Conservation (phyloP, 2,113 vertebrate genomes). For the Chionomys nivalis region DNA sequence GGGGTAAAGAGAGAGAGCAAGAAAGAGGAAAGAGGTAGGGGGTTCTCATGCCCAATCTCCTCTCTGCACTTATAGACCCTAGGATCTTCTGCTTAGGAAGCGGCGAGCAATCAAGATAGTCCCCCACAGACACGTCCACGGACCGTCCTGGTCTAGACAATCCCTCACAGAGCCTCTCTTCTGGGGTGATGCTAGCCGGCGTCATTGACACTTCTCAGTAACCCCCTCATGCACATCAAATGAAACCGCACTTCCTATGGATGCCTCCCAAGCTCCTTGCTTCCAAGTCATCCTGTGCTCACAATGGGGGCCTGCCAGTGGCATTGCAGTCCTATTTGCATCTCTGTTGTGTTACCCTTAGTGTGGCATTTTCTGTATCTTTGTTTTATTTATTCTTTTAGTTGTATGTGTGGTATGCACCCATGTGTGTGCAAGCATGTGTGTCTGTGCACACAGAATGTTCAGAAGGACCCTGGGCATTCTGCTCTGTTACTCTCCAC, state of each 20-base stretch:
- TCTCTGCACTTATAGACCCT: neutral
- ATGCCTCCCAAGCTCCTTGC: neutral
- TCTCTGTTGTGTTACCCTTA: neutral
- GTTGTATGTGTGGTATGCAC: neutral
- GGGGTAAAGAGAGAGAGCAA: neutral
- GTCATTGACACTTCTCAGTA: neutral
- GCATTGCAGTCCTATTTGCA: neutral
- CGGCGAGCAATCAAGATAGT: neutral
- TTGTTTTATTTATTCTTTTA: neutral
- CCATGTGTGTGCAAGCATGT: neutral
- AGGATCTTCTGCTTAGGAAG: neutral
- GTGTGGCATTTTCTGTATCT: neutral
- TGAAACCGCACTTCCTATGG: neutral
- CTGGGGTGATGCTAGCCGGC: neutral
- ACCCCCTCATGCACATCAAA: neutral
- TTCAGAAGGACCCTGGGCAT: neutral
- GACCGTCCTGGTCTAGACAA: neutral
- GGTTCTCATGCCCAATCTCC: neutral
- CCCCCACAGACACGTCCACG: neutral
- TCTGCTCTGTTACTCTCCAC: neutral
- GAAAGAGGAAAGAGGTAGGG: neutral
- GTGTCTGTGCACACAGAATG: neutral
- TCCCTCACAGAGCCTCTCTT: neutral
- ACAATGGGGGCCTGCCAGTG: neutral
- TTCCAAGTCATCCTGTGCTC: neutral